Evolutionary conservation across 2,888 invertebrate species (phyloP).

Genomic region (Buathra laborator): DNA sequence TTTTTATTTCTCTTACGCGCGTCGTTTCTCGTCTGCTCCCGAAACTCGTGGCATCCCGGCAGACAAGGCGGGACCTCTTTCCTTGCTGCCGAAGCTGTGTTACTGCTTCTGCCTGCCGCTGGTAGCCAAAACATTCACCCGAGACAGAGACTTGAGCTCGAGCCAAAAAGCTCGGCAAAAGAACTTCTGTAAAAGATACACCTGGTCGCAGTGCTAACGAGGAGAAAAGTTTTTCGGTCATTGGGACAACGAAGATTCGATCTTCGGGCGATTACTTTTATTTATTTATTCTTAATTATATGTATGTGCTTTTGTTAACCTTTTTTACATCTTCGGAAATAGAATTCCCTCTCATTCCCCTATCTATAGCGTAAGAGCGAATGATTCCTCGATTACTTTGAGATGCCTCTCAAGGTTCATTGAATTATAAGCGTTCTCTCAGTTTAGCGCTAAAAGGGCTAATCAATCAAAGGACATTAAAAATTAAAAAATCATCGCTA

Average conservation of each 20-base stretch:
- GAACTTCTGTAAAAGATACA: slow-evolving; percentile 78
- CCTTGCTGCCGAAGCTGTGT: slow-evolving; percentile 56
- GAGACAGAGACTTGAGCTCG: slow-evolving; percentile 76
- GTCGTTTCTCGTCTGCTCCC: slow-evolving; percentile 51
- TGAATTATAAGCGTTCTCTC: no score
- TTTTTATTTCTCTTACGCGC: slow-evolving; percentile 53
- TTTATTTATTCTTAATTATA: background rate
- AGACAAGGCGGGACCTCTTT: slow-evolving; percentile 51
- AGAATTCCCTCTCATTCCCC: no score
- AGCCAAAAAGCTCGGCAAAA: slow-evolving; percentile 80
- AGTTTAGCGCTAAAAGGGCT: no score
- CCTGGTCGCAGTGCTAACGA: slow-evolving; percentile 76
- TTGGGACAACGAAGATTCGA: slow-evolving; percentile 8
- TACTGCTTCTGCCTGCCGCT: slow-evolving; percentile 64
- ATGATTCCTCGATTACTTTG: no score
- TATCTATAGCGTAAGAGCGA: no score
- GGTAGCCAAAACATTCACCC: slow-evolving; percentile 81
- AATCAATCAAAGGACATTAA: no score
- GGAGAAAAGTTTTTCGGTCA: slow-evolving; percentile 37
- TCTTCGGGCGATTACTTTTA: background rate
- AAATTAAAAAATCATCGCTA: no score
- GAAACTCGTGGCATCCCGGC: slow-evolving; percentile 54
- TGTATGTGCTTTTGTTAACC: background rate
- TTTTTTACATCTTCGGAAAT: no score
- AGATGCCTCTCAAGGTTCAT: no score